Base-by-base conservation (phyloP, 53 echinoderm and acorn worm genomes). In the Patiria pectinifera region DNA sequence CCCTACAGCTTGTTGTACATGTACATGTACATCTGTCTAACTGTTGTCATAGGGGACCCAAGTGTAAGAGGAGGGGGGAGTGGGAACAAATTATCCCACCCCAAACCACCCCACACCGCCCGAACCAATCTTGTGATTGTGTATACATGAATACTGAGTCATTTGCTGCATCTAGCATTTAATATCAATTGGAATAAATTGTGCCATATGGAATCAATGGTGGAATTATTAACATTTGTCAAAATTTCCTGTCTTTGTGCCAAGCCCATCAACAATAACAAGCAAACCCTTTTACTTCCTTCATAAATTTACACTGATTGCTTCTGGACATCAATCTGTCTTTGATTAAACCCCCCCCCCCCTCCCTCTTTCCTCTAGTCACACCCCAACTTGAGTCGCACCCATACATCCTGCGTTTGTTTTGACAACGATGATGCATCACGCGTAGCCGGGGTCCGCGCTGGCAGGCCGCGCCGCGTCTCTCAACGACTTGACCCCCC, bases 381-480 rank as follows among this genome's bases (percentile, higher is more conserved):
- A 61, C 88, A 19, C 88, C 88, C 78, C 45, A 18, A 48, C 43
- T 26, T 59, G n/a, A 53, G 88, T 88, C 88, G 60, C 88, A 88
- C 88, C 88, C 77, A 48, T 46, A 71, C 58, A 86, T 86, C 86
- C 71, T 74, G 71, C 21, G 2, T 59, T 82, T 82, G 59, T 82
- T 82, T 21, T 53, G 58, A 58, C 82, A 58, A 82, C 6, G 82
- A 82, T 82, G 82, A 82, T 82, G 59, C 82, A 82, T 82, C 82
- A 21, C 19, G 16, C 21, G 13, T 46, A 24, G 45, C 13, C 15
- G 11, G 4, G 4, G 46, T 9, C 24, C 6, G 74, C 26, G 45
- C 45, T 18, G 19, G 16, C 80, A 79, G 59, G 49, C 82, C 60
- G 21, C 23, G 22, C 59, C 59, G 9, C 82, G 19, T 82, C 82